Base-by-base conservation (phyloP, 2,888 invertebrate species). In the Habroteleia sp. region DNA sequence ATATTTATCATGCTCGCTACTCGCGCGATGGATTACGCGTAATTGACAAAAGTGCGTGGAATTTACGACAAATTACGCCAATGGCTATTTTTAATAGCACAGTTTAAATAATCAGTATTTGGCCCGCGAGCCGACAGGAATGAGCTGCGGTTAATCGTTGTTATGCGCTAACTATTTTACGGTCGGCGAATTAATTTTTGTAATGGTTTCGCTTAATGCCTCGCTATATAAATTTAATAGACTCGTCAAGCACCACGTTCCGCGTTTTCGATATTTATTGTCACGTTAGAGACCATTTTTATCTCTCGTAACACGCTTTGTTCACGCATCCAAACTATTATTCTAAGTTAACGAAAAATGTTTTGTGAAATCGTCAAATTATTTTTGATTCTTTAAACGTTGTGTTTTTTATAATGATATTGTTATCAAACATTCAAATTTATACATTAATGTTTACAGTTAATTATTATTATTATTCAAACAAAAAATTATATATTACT, bases 31-130 rank as follows among this genome's bases (percentile, higher is more conserved):
- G 68, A 74, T 74, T 62, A 62, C 39, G 29, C 56, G 68, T 50
- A 74, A 74, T 74, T 48, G 74, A 60, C 54, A 44, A 69, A 60
- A 52, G 44, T 54, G 42, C 52, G 52, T 23, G 27, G 54, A 62
- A 71, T 71, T 71, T 39, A 54, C 71, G 62, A 29, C 46, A 41
- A 71, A 54, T 52, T 54, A 46, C 56, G 33, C 48, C 20, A 63
- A 63, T 54, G 17, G 56, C 54, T 41, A 48, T 56, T 72, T 72
- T 56, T 48, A 48, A 48, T 48, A 41, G 46, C 41, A 27, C 71
- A 17, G 44, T 42, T 72, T 50, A 65, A 72, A 72, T 65, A 63
- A 63, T 63, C 71, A 35, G 48, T 11, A 20, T 16, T 39, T 33
- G 13, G 33, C 42, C 35, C 20, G 39, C 35, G 29, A 6, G 44